A percentile compares a stretch with the other conserved stretches of the same genome.
phyloP scores from a whole-genome alignment of 2,888 invertebrate genomes.

The Auanema freiburgensis region DNA sequence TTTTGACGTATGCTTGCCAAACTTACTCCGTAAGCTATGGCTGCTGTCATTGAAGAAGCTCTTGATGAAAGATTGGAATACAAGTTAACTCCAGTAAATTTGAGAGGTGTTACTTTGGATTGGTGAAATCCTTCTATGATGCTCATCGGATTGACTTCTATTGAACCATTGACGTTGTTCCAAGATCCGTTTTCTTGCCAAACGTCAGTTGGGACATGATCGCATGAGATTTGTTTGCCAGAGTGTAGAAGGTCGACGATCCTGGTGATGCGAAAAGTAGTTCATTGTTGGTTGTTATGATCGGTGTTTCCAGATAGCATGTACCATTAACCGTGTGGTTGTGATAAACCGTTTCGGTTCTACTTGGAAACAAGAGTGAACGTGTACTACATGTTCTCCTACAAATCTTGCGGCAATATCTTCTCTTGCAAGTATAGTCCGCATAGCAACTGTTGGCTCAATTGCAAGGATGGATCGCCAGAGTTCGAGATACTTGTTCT shows the following conservation, averaged over 20 bases:
- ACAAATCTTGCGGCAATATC: conserved; percentile 23
- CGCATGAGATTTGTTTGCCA: background rate
- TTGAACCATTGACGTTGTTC: background rate
- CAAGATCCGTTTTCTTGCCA: background rate
- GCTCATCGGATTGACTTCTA: background rate
- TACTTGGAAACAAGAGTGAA: conserved; percentile 16
- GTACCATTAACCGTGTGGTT: conserved; percentile 19
- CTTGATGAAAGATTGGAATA: background rate
- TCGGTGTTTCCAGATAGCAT: conserved; percentile 23
- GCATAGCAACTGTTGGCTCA: conserved; percentile 26
- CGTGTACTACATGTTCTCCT: conserved; percentile 13
- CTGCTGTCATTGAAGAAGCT: background rate
- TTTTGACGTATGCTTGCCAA: background rate
- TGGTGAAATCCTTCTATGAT: background rate
- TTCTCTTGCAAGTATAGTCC: conserved; percentile 21
- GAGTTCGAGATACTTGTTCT: conserved; percentile 19
- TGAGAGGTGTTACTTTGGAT: background rate
- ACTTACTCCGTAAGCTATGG: background rate
- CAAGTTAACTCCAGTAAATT: background rate
- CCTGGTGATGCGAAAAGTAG: conserved; percentile 6
- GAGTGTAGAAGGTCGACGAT: background rate
- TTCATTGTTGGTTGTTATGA: background rate
- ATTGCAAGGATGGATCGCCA: conserved; percentile 19
- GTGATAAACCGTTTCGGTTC: background rate
- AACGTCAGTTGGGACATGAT: background rate